These are phyloP conservation scores for cattle (Bos taurus) DNA, from an alignment of 2,113 vertebrate genomes.

Conservation along the genomic window ARS-UCD2.0 NC_037346.1:18138001-18138500, in stretches of 20 bases:
- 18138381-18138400: not conserved
- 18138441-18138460: not conserved
- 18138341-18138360: not conserved
- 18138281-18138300: not conserved
- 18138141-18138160: not conserved
- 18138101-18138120: not conserved
- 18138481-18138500: not conserved
- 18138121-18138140: not conserved
- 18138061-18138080: not conserved
- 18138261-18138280: not conserved
- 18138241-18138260: not conserved
- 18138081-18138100: not conserved
- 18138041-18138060: not conserved
- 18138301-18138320: not conserved
- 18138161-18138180: not conserved
- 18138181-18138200: not conserved
- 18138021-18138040: not conserved
- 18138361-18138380: not conserved
- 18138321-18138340: not conserved
- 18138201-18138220: not conserved
- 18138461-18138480: not conserved
- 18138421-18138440: not conserved
- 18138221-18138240: not conserved
- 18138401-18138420: not conserved
- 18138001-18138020: not conserved